Evolutionary conservation across 1,140 invertebrate species (phyloP).

Genomic region (Drosophila repleta): DNA sequence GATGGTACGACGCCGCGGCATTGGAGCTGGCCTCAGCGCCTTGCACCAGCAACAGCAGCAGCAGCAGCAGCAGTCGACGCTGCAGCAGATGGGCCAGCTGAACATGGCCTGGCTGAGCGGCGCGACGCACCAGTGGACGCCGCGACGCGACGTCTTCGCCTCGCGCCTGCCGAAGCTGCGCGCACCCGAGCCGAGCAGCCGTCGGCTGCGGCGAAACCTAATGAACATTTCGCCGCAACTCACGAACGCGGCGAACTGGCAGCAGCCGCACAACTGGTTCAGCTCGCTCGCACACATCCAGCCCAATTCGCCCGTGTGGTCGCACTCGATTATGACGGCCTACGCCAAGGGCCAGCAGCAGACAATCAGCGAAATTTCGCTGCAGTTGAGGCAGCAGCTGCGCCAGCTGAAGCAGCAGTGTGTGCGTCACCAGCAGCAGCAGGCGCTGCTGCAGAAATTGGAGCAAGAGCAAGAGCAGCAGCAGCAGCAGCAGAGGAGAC

Average conservation of each 20-base stretch:
- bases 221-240: slow-evolving; percentile 12
- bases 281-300: neutral
- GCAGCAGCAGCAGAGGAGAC: slow-evolving; percentile 20
- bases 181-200: slow-evolving; percentile 34
- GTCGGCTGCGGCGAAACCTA: slow-evolving; percentile 37
- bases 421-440: slow-evolving; percentile 5
- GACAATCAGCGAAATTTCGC: neutral
- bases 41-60: slow-evolving; percentile 31
- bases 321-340: too few relatives aligned
- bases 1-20: slow-evolving; percentile 57
- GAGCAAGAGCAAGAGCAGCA: neutral
- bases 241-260: neutral
- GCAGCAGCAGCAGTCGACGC: too few relatives aligned
- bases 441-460: too few relatives aligned
- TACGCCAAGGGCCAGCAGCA: neutral
- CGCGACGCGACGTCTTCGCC: neutral
- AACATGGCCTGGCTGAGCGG: slow-evolving; percentile 16
- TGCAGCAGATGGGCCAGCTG: slow-evolving; percentile 1
- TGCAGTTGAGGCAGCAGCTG: neutral
- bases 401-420: slow-evolving; percentile 4
- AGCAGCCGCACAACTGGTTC: neutral
- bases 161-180: slow-evolving; percentile 30
- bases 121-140: neutral
- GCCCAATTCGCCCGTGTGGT: too few relatives aligned
- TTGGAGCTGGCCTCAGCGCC: slow-evolving; percentile 36